Evolutionary conservation across 2,797 vertebrate genomes (phyloP).

Genomic region (Crenuchus spilurus): DNA sequence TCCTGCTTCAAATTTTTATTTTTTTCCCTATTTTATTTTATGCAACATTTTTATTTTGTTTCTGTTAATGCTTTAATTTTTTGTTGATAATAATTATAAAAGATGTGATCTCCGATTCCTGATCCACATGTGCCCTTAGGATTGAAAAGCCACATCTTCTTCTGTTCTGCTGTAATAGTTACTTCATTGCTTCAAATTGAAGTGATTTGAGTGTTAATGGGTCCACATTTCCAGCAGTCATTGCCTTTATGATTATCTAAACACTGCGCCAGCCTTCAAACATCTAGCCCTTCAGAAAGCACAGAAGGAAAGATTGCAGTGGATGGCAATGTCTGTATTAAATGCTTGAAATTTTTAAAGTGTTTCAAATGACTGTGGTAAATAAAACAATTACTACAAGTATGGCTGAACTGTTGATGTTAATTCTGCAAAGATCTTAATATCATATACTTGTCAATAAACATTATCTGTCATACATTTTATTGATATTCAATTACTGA

Average conservation of each 20-base stretch:
- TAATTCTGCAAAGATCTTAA: conserved; percentile 25
- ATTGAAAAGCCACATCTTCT: conserved; percentile 1
- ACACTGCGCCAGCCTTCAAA: conserved; percentile 33
- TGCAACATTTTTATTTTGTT: not conserved
- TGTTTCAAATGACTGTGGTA: no score
- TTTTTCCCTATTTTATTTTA: not conserved
- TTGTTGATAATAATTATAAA: not conserved
- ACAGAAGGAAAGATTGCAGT: conserved; percentile 35
- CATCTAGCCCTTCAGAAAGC: not conserved
- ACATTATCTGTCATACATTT: conserved; percentile 62
- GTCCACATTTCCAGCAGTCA: conserved; percentile 53
- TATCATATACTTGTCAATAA: conserved; percentile 65
- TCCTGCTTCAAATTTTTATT: not conserved
- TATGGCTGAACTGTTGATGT: not conserved
- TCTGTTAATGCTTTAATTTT: not conserved
- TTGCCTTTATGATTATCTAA: conserved; percentile 25
- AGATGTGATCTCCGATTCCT: not conserved
- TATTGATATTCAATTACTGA: not conserved
- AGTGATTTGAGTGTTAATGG: conserved; percentile 56
- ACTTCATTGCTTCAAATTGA: conserved; percentile 69
- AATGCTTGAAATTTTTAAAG: conserved; percentile 38
- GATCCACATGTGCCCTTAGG: not conserved
- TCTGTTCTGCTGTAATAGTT: conserved; percentile 18
- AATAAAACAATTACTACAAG: conserved; percentile 12
- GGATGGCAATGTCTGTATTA: conserved; percentile 25